Evolutionary conservation across 1,140 invertebrate genomes (phyloP).

Genomic region (Aphelinus certus): DNA sequence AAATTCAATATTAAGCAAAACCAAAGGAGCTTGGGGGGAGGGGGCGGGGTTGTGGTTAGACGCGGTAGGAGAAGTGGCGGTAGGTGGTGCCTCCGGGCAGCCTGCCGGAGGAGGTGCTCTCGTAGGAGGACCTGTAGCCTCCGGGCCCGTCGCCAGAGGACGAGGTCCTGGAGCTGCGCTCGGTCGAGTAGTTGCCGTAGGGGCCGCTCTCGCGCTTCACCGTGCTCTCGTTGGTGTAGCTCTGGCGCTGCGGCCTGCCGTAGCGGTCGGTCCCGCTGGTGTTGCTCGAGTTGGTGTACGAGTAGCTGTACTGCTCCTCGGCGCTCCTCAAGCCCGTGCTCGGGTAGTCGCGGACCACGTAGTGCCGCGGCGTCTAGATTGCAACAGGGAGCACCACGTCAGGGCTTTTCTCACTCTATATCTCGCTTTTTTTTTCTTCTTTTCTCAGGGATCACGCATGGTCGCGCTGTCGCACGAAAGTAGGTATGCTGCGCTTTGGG

Average conservation of each 20-base stretch:
- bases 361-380: conserved; percentile 82
- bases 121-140: conserved; percentile 80
- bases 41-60: conserved; percentile 66
- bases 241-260: conserved; percentile 69
- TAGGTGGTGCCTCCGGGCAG: conserved; percentile 83
- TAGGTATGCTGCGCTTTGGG: conserved; percentile 23
- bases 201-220: conserved; percentile 74
- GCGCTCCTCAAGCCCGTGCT: conserved; percentile 73
- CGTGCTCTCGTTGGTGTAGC: conserved; percentile 70
- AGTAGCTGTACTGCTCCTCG: conserved; percentile 84
- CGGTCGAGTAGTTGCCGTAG: conserved; percentile 76
- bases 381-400: conserved; percentile 28
- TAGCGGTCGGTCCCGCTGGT: conserved; percentile 68
- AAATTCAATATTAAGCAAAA: not conserved
- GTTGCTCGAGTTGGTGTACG: conserved; percentile 73
- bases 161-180: conserved; percentile 72
- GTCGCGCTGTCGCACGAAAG: conserved; percentile 24
- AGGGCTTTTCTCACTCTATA: conserved; percentile 2
- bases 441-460: conserved; percentile 18
- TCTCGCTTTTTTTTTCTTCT: not conserved
- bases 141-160: conserved; percentile 77
- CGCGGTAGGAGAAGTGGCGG: conserved; percentile 85
- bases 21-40: conserved; percentile 18
- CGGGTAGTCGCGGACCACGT: conserved; percentile 82
- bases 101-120: conserved; percentile 77